Evolutionary conservation across 2,888 invertebrate genomes (phyloP), one percentile per base, ranked within the genome.

Genomic region (Drosophila sordidula): DNA sequence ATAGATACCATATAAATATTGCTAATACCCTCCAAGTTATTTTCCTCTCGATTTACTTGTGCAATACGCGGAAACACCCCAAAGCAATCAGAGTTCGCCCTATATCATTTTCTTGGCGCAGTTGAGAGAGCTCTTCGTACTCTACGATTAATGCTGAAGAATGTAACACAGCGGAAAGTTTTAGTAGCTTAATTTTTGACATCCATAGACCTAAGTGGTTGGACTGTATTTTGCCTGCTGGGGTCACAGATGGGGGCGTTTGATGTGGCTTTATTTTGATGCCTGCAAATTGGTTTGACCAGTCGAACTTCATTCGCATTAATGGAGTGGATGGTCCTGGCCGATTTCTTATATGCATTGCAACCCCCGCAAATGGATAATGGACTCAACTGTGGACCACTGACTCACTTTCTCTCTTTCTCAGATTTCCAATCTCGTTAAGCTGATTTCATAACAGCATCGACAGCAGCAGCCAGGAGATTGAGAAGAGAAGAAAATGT

Each of bases 401-500:
- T 55, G 49, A 25, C 49, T 42, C 47, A 42, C 46, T 44, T 69
- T 79, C 73, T 80, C 44, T 54, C 34, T 34, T 34, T 12, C 34
- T 34, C 34, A 34, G 82, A 88, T 83, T 83, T 88, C 69, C 87
- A 83, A 83, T 83, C 89, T 83, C 69, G 82, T 83, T 83, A 83
- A 88, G 82, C 82, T 83, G 89, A 88, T 88, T 83, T 83, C 89
- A 83, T 83, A 83, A 83, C 69, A 76, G 82, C 79, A 70, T 63
- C 65, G 70, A 76, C 65, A 63, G 62, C 58, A 54, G 42, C 18
- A 49, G 38, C 14, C n/a, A 18, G 32, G 32, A 26, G 39, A 42
- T 46, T 29, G 46, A 29, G 39, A 42, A 18, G n/a, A 42, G 45
- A 55, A 66, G 54, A 58, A 52, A 46, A 22, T 44, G 6, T 14